phyloP scores from a whole-genome alignment of 2,888 invertebrate genomes.

The Ariolimax columbianus region DNA sequence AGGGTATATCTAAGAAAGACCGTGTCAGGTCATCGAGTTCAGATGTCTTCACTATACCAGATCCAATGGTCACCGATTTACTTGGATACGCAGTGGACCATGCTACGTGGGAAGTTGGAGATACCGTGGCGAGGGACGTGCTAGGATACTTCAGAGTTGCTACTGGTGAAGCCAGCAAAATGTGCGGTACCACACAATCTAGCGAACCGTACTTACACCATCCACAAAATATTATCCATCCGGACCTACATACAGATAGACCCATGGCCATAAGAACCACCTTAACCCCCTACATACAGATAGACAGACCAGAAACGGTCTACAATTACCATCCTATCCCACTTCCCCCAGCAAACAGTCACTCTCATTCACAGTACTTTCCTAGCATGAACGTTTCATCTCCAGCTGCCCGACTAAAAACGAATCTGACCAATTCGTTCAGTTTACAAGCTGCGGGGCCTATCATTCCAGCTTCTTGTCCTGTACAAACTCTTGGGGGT shows the following conservation, averaged over 20 bases:
- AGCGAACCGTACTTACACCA: background rate
- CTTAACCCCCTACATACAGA: background rate
- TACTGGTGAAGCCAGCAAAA: background rate
- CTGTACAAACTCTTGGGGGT: background rate
- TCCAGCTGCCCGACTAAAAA: background rate
- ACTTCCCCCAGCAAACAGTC: background rate
- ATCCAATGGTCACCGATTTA: background rate
- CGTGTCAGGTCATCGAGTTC: background rate
- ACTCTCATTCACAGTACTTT: no score
- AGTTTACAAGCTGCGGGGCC: no score
- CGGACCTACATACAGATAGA: conserved; percentile 16
- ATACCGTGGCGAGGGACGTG: background rate
- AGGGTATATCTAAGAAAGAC: background rate
- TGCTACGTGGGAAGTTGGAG: background rate
- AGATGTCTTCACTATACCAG: background rate
- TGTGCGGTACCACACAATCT: background rate
- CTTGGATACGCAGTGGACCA: background rate
- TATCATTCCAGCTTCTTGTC: no score
- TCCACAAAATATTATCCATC: background rate
- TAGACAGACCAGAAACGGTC: conserved; percentile 27
- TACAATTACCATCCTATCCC: background rate
- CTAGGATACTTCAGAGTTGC: background rate
- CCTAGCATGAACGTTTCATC: background rate
- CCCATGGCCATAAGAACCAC: background rate
- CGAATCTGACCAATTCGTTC: background rate